Conservation (phyloP, 2,113 vertebrate species). For the Caranx melampygus region DNA sequence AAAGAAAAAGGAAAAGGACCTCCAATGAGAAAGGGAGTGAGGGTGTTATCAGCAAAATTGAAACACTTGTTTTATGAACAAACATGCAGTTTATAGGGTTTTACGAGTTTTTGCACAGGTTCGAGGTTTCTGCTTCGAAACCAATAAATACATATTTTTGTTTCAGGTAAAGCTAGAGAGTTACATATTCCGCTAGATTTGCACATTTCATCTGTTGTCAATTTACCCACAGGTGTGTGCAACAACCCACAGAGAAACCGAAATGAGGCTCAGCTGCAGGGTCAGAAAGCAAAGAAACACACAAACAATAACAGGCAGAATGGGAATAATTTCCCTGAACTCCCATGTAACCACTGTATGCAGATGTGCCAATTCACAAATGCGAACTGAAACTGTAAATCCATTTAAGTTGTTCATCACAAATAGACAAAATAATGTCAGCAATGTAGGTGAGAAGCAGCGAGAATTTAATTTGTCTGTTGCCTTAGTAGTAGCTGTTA, state of each 20-base stretch:
- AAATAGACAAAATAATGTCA: slow-evolving; percentile 8
- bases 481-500: not conserved
- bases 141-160: slow-evolving; percentile 28
- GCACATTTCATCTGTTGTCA: slow-evolving; percentile 22
- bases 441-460: not conserved
- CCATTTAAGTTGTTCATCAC: slow-evolving; percentile 25
- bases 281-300: slow-evolving; percentile 55
- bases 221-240: slow-evolving; percentile 63
- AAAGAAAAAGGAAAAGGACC: not conserved
- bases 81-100: not conserved
- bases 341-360: slow-evolving; percentile 34
- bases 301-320: slow-evolving; percentile 61
- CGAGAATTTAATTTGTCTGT: not conserved
- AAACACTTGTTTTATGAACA: not conserved
- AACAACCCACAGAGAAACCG: slow-evolving; percentile 52
- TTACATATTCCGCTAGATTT: slow-evolving; percentile 44
- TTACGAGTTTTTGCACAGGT: not conserved
- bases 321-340: slow-evolving; percentile 59
- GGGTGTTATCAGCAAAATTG: not conserved
- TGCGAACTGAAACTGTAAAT: slow-evolving; percentile 32
- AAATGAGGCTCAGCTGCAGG: slow-evolving; percentile 72
- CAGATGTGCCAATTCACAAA: slow-evolving; percentile 56
- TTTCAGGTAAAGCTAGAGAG: slow-evolving; percentile 9
- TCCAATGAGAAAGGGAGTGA: not conserved
- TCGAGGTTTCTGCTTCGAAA: not conserved